Evolutionary conservation across 2,113 vertebrate species (phyloP).

Genomic region (Caranx melampygus): DNA sequence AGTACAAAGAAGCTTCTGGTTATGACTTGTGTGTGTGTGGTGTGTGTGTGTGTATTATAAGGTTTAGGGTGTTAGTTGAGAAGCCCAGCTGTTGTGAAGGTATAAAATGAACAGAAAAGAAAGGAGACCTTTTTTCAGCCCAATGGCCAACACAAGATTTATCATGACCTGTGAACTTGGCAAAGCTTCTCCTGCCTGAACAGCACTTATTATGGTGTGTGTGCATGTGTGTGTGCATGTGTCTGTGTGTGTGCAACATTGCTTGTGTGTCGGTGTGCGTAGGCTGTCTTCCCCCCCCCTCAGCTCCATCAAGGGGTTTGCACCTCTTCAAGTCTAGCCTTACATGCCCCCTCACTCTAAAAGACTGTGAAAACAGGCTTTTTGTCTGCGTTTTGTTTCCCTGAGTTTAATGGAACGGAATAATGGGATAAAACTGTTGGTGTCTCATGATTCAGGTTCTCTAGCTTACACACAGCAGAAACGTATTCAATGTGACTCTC

Average conservation of each 20-base stretch:
- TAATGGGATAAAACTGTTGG: conserved; percentile 61
- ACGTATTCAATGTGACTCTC: conserved; percentile 10
- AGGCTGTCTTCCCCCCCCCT: not conserved
- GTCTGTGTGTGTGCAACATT: conserved; percentile 4
- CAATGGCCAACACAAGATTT: conserved; percentile 58
- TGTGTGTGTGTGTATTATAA: conserved; percentile 15
- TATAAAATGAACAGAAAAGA: conserved; percentile 51
- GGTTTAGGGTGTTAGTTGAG: conserved; percentile 25
- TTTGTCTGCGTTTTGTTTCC: conserved; percentile 56
- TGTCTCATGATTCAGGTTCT: conserved; percentile 37
- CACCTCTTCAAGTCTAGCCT: conserved; percentile 61
- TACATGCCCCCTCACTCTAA: conserved; percentile 47
- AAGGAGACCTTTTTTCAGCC: conserved; percentile 50
- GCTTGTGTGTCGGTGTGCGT: conserved; percentile 4
- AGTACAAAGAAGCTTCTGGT: conserved; percentile 11
- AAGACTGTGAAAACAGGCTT: conserved; percentile 52
- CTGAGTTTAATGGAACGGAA: conserved; percentile 73
- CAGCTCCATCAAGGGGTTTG: conserved; percentile 64
- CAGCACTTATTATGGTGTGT: conserved; percentile 13
- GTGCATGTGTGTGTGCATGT: conserved; percentile 2
- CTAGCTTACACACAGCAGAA: conserved; percentile 15
- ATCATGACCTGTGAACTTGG: conserved; percentile 50
- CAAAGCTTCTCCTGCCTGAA: conserved; percentile 53
- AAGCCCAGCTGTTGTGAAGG: conserved; percentile 32
- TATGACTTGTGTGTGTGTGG: conserved; percentile 14